Conservation (phyloP, 2,797 vertebrate species). For the Helarctos malayanus region DNA sequence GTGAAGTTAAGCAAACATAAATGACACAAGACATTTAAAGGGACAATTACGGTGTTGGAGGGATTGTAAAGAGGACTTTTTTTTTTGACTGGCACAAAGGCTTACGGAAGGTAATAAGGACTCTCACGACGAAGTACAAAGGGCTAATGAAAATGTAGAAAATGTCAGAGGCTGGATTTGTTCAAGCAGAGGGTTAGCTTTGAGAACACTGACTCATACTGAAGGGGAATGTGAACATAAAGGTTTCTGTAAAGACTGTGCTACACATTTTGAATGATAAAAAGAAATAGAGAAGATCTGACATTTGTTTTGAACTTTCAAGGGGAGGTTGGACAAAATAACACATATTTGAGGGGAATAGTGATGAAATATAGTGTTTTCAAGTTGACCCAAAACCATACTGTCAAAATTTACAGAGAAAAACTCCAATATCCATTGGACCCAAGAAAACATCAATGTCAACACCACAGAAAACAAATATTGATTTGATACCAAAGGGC, state of each 20-base stretch:
- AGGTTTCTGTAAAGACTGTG: conserved; percentile 54
- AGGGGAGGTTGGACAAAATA: conserved; percentile 51
- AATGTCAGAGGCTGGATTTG: conserved; percentile 22
- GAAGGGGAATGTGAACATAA: background rate
- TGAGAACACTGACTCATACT: background rate
- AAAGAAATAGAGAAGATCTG: conserved; percentile 44
- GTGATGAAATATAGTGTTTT: conserved; percentile 60
- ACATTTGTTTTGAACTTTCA: conserved; percentile 70
- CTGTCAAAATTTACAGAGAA: conserved; percentile 46
- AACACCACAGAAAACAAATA: conserved; percentile 37
- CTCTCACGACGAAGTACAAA: background rate
- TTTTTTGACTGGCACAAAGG: background rate
- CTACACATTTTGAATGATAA: conserved; percentile 64
- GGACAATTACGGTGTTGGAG: background rate
- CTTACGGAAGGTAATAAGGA: background rate
- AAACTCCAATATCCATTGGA: conserved; percentile 2
- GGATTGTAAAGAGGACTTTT: background rate
- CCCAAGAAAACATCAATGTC: background rate
- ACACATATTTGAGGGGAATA: conserved; percentile 32
- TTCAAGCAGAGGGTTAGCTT: background rate
- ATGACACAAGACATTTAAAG: background rate
- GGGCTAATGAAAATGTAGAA: background rate
- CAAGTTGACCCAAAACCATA: conserved; percentile 24
- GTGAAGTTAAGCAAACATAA: conserved; percentile 54
- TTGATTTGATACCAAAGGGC: conserved; percentile 41